Evolutionary conservation across 2,888 invertebrate genomes (phyloP).

Genomic region (Synergus japonicus): DNA sequence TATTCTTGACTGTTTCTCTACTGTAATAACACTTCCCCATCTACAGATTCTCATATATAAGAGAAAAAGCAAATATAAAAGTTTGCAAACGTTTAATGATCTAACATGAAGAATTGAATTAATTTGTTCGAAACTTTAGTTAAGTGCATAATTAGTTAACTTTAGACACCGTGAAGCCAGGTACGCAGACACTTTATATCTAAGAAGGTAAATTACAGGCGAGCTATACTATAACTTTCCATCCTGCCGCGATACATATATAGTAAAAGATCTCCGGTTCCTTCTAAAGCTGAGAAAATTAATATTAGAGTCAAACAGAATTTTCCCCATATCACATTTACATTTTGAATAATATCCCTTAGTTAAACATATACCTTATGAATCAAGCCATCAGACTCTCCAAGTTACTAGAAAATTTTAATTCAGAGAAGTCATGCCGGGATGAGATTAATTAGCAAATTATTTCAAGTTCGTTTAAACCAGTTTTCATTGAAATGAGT

Average conservation of each 20-base stretch:
- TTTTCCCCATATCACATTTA: not conserved
- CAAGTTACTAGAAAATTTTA: not conserved
- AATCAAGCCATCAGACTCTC: not conserved
- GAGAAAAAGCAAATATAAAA: conserved; percentile 43
- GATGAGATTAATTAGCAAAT: not conserved
- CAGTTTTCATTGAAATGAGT: conserved; percentile 47
- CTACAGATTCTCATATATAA: not conserved
- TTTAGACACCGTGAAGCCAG: conserved; percentile 64
- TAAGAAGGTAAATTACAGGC: conserved; percentile 71
- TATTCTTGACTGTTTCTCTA: not conserved
- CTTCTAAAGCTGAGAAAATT: not conserved
- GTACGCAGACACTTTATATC: conserved; percentile 67
- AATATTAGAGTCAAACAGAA: not conserved
- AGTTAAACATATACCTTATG: not conserved
- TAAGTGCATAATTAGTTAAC: conserved; percentile 73
- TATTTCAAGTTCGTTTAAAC: not conserved
- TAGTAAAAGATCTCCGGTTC: conserved; percentile 1
- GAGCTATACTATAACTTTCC: conserved; percentile 70
- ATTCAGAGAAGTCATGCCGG: not conserved
- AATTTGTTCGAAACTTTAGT: conserved; percentile 69
- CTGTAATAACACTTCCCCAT: not conserved
- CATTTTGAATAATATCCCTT: not conserved
- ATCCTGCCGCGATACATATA: conserved; percentile 50
- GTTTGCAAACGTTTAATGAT: conserved; percentile 59
- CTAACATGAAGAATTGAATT: conserved; percentile 63